Percentiles rank a stretch among this genome's conserved stretches.
These are phyloP conservation scores for Otis tarda DNA, from an alignment of 2,113 vertebrate genomes.

Conservation along the genomic window DNA sequence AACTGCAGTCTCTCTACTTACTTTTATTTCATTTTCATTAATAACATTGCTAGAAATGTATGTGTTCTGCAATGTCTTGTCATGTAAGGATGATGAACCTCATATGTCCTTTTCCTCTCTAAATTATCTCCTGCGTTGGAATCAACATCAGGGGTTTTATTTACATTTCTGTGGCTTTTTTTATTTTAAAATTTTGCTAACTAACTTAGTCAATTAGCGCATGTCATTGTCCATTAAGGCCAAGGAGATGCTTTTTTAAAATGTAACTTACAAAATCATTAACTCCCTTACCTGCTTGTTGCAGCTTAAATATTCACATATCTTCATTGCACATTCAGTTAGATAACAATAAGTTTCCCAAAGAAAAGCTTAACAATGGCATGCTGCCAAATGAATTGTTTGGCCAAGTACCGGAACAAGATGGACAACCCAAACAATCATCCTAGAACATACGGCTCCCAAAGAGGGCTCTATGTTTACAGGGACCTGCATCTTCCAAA, in stretches of 20 bases:
- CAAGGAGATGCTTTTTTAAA: not conserved
- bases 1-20: not conserved
- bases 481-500: constrained; percentile 6
- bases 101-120: not conserved
- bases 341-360: not conserved
- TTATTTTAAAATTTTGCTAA: not conserved
- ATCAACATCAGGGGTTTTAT: not conserved
- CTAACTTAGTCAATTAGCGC: not conserved
- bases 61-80: not conserved
- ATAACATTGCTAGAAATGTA: not conserved
- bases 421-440: constrained; percentile 37
- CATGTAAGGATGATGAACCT: not conserved
- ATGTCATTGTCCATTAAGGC: not conserved
- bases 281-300: not conserved
- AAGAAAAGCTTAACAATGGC: not conserved
- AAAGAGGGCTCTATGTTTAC: constrained; percentile 29
- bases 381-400: not conserved
- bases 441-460: constrained; percentile 23
- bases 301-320: not conserved
- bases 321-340: not conserved
- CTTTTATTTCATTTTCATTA: not conserved
- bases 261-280: not conserved
- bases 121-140: not conserved
- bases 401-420: not conserved
- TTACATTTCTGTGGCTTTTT: not conserved